Evolutionary conservation across 2,113 vertebrate species (phyloP).

Genomic region (Oncorhynchus clarkii): DNA sequence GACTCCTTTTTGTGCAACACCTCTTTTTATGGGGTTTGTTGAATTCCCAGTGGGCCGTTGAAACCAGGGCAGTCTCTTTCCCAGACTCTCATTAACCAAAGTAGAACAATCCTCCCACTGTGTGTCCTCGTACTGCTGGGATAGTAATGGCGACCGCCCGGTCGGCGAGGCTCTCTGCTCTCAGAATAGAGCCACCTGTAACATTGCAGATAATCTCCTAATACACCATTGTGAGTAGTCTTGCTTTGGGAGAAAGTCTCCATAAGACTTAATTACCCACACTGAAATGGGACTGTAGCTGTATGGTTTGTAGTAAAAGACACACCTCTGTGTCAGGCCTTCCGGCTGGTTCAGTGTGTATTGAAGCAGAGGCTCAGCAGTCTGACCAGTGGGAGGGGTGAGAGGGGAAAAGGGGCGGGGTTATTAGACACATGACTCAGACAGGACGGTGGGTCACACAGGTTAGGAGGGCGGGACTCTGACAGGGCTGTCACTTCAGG

Average conservation of each 20-base stretch:
- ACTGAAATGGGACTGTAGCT: not conserved
- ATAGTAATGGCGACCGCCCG: not conserved
- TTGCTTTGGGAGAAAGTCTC: not conserved
- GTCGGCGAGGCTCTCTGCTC: not conserved
- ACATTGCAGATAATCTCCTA: not conserved
- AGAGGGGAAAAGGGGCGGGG: not conserved
- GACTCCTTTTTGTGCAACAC: not conserved
- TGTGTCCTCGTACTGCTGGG: slow-evolving; percentile 6
- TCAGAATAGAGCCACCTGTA: no score
- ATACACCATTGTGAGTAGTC: not conserved
- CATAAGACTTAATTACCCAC: not conserved
- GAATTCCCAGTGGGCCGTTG: no score
- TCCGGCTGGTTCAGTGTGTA: not conserved
- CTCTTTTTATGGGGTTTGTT: no score
- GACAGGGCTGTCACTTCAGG: no score
- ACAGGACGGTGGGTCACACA: not conserved
- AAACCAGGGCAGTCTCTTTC: slow-evolving; percentile 20
- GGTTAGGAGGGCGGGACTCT: not conserved
- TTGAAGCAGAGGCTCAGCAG: not conserved
- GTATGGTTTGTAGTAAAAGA: not conserved
- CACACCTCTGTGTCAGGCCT: no score
- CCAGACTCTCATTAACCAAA: slow-evolving; percentile 15
- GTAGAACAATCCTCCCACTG: slow-evolving; percentile 23
- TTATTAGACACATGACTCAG: not conserved
- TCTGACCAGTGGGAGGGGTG: not conserved